A percentile compares a stretch with the other conserved stretches of the same genome.
Evolutionary conservation across 2,113 vertebrate species (phyloP).

Genomic region (Alethe castanea): DNA sequence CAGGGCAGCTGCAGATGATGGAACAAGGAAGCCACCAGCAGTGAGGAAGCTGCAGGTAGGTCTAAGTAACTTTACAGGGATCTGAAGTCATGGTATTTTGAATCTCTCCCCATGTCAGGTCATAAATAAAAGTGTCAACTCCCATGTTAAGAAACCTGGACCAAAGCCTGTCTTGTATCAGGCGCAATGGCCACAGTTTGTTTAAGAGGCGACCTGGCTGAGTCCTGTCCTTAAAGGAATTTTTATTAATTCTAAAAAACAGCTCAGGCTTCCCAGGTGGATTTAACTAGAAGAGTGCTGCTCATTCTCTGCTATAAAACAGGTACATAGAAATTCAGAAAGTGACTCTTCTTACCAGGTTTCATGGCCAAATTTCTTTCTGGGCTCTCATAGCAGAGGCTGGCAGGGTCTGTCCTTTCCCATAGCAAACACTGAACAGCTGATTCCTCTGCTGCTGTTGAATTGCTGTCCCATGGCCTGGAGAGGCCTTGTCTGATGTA

Average conservation of each 20-base stretch:
- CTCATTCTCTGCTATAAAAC: background rate
- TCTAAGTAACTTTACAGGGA: background rate
- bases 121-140: background rate
- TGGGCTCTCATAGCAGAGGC: background rate
- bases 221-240: background rate
- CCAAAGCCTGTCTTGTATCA: background rate
- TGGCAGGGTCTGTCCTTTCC: background rate
- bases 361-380: background rate
- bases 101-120: background rate
- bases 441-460: background rate
- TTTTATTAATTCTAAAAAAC: background rate
- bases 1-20: slow-evolving; percentile 58
- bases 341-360: background rate
- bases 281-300: background rate
- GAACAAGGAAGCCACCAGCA: slow-evolving; percentile 57
- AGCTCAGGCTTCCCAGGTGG: background rate
- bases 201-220: background rate
- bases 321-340: background rate
- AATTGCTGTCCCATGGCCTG: background rate
- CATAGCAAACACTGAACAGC: background rate
- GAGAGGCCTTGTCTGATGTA: background rate
- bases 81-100: background rate
- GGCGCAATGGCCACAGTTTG: background rate
- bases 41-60: slow-evolving; percentile 85
- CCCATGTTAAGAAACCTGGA: background rate